Conservation (phyloP, 2,888 invertebrate species). For the Acanthococcus lagerstroemiae region DNA sequence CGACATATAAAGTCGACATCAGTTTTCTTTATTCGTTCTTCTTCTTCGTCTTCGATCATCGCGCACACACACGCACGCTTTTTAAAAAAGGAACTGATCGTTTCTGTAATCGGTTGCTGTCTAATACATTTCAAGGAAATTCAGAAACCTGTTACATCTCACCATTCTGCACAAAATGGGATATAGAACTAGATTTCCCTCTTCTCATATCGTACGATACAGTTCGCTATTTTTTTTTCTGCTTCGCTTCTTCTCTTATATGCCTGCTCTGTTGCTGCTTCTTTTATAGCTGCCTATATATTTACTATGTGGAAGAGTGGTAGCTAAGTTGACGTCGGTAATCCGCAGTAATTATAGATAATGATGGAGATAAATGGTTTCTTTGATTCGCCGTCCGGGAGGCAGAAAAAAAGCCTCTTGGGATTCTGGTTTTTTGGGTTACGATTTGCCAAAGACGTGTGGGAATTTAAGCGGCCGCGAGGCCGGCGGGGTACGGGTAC, state of each 20-base stretch:
- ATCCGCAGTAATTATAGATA: not conserved
- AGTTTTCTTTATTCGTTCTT: conserved; percentile 27
- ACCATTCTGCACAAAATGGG: conserved; percentile 13
- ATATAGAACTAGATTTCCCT: conserved; percentile 28
- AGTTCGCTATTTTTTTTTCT: not conserved
- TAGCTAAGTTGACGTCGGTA: not conserved
- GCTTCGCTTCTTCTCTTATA: not conserved
- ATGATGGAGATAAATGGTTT: not conserved
- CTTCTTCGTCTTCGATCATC: not conserved
- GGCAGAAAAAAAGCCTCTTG: not conserved
- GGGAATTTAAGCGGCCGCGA: not conserved
- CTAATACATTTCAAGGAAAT: conserved; percentile 31
- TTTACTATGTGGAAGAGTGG: too few relatives aligned
- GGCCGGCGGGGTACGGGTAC: not conserved
- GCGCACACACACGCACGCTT: too few relatives aligned
- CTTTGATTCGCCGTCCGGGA: not conserved
- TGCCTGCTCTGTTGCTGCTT: too few relatives aligned
- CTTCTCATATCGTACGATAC: conserved; percentile 24
- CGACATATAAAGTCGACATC: conserved; percentile 29
- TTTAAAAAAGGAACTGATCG: conserved; percentile 28
- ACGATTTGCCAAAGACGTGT: not conserved
- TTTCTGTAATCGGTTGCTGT: conserved; percentile 28
- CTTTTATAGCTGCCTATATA: too few relatives aligned
- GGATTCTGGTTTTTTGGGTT: not conserved
- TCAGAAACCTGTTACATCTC: conserved; percentile 29